Percentiles rank a stretch among this genome's conserved stretches.
Conservation (phyloP, 2,888 invertebrate genomes). For the Loripinus fragilis region DNA sequence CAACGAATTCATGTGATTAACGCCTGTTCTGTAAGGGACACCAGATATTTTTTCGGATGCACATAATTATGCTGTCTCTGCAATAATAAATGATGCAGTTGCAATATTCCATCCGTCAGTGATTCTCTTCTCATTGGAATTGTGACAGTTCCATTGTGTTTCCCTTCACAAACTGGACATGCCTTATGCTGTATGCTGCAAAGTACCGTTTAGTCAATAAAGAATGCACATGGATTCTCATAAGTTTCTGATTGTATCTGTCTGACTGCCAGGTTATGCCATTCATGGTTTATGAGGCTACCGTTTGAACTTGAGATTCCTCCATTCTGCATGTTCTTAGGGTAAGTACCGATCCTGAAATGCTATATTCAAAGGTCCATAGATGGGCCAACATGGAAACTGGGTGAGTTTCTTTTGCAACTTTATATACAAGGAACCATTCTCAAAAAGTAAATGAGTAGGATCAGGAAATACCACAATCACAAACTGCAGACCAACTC, state of each 20-base stretch:
- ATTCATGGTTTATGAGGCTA: not conserved
- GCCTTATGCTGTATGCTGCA: not conserved
- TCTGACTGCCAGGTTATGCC: not conserved
- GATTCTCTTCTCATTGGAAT: slow-evolving; percentile 21
- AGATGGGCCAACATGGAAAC: slow-evolving; percentile 32
- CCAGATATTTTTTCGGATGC: not conserved
- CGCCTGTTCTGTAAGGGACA: not conserved
- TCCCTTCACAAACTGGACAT: slow-evolving; percentile 3
- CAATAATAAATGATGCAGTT: not conserved
- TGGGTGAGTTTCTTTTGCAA: slow-evolving; percentile 30
- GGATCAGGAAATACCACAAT: too few species aligned
- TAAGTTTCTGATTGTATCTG: not conserved
- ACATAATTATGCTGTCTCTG: slow-evolving; percentile 21
- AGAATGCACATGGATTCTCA: slow-evolving; percentile 16
- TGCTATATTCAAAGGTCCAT: slow-evolving; percentile 28
- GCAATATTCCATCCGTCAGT: too few species aligned
- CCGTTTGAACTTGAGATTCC: slow-evolving; percentile 29
- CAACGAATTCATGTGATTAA: too few species aligned
- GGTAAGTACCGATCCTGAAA: too few species aligned
- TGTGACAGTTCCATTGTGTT: slow-evolving; percentile 22
- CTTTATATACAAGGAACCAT: slow-evolving; percentile 29
- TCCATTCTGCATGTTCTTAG: slow-evolving; percentile 21
- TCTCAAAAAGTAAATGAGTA: too few species aligned
- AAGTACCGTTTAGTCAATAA: not conserved
- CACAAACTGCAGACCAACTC: too few species aligned